These are phyloP conservation scores for Epiblema foenella DNA, from an alignment of 2,888 invertebrate species.

Conservation along the genomic window DNA sequence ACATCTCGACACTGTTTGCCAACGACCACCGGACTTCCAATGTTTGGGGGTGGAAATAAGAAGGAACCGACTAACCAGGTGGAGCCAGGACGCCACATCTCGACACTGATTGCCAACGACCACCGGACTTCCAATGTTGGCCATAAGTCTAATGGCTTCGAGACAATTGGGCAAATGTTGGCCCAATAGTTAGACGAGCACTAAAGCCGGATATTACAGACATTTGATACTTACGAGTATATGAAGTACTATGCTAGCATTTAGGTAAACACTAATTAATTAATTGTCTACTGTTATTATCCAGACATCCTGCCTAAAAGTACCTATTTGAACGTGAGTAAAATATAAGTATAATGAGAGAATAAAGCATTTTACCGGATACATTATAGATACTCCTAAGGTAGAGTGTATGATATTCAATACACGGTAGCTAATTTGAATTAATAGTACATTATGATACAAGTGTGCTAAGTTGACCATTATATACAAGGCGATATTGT, in stretches of 20 bases:
- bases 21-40: conserved; percentile 43
- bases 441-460: no score
- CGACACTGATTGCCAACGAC: conserved; percentile 48
- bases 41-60: not conserved
- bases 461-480: no score
- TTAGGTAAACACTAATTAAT: not conserved
- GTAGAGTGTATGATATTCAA: no score
- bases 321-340: not conserved
- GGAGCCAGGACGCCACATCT: not conserved
- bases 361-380: not conserved
- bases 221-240: not conserved
- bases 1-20: conserved; percentile 45
- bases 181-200: not conserved
- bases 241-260: not conserved
- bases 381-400: not conserved
- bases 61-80: conserved; percentile 14
- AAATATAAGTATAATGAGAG: not conserved
- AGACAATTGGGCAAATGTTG: conserved; percentile 6
- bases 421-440: no score
- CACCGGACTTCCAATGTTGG: conserved; percentile 16
- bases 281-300: not conserved
- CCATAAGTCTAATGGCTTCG: not conserved
- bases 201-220: not conserved
- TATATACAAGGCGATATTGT: no score
- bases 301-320: not conserved